Conservation (phyloP, 2,113 vertebrate genomes). For the Todiramphus saurophagus region DNA sequence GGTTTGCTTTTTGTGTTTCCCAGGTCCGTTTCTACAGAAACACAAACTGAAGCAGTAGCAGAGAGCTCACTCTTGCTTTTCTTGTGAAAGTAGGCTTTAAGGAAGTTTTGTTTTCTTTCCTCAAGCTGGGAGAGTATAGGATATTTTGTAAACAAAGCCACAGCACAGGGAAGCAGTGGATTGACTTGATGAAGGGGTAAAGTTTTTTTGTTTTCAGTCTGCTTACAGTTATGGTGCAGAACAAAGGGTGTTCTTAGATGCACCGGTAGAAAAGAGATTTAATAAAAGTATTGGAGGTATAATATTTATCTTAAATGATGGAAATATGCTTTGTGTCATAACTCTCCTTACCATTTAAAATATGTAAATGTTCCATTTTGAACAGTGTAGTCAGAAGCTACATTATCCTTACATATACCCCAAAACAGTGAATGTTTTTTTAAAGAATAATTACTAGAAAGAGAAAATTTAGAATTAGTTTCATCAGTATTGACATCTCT, state of each 20-base stretch:
- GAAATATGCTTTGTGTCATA: not conserved
- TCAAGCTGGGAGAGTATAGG: not conserved
- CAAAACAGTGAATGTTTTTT: not conserved
- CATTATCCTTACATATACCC: not conserved
- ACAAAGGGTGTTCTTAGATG: not conserved
- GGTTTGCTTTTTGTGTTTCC: not conserved
- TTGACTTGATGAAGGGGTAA: not conserved
- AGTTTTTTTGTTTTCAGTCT: not conserved
- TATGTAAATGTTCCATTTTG: not conserved
- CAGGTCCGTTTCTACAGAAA: not conserved
- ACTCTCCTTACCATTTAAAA: not conserved
- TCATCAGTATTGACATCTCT: not conserved
- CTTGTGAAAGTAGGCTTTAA: not conserved
- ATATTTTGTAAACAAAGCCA: not conserved
- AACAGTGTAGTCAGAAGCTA: not conserved
- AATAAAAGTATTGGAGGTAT: not conserved
- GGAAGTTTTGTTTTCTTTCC: not conserved
- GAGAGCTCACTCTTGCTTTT: not conserved
- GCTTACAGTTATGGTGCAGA: not conserved
- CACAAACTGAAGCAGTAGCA: not conserved
- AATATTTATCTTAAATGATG: not conserved
- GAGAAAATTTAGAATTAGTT: not conserved
- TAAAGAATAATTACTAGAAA: not conserved
- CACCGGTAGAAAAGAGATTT: not conserved
- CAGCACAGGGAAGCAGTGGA: not conserved